Evolutionary conservation across 1,140 invertebrate species (phyloP).

Genomic region (Papilio helenus): DNA sequence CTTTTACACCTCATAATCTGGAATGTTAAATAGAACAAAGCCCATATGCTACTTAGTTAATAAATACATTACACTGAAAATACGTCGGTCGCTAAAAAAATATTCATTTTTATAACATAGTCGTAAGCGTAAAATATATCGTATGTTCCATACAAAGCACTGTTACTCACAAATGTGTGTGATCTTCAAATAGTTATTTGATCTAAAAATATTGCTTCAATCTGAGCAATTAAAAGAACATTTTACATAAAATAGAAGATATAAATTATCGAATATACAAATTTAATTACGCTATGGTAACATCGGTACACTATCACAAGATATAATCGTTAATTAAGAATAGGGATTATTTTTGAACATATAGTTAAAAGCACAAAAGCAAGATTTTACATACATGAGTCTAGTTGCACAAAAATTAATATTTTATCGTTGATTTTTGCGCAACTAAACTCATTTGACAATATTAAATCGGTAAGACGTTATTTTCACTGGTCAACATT

Average conservation of each 20-base stretch:
- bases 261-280: slow-evolving; percentile 37
- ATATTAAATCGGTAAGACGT: background rate
- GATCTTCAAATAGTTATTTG: slow-evolving; percentile 49
- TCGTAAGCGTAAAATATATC: slow-evolving; percentile 35
- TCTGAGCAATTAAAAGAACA: slow-evolving; percentile 17
- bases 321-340: slow-evolving; percentile 30
- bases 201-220: slow-evolving; percentile 37
- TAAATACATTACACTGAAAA: slow-evolving; percentile 26
- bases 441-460: slow-evolving; percentile 24
- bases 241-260: slow-evolving; percentile 16
- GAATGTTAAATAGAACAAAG: slow-evolving; percentile 37
- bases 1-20: slow-evolving; percentile 32
- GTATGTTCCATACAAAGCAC: slow-evolving; percentile 33
- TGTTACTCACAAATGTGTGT: slow-evolving; percentile 44
- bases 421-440: background rate
- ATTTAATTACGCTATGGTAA: slow-evolving; percentile 55
- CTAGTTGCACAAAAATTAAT: background rate
- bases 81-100: slow-evolving; percentile 29
- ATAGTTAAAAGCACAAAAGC: slow-evolving; percentile 14
- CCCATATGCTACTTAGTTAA: slow-evolving; percentile 31
- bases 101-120: slow-evolving; percentile 20
- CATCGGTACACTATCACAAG: slow-evolving; percentile 56
- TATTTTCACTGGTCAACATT: slow-evolving; percentile 16
- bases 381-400: slow-evolving; percentile 4
- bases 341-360: background rate